phyloP scores from a whole-genome alignment of 1,140 invertebrate species.

The Muscidifurax raptorellus region DNA sequence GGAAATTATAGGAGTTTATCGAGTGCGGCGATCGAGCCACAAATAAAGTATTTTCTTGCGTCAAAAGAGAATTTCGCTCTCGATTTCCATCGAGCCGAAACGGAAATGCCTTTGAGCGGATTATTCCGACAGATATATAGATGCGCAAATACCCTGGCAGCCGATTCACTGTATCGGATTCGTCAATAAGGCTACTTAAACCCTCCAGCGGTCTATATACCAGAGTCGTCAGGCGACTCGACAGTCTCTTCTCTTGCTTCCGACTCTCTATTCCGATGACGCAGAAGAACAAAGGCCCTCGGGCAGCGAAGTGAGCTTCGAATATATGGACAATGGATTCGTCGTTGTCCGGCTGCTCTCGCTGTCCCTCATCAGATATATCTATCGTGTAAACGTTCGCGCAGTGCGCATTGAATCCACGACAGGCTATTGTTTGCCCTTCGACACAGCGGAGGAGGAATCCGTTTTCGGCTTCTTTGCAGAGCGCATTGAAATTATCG shows the following conservation, averaged over 20 bases:
- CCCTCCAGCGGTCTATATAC: neutral
- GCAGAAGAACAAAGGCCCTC: conserved; percentile 1
- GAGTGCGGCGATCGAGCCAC: neutral
- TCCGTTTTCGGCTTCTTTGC: neutral
- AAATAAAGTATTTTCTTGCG: neutral
- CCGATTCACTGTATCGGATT: conserved; percentile 1
- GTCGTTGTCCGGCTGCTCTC: neutral
- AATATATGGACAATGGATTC: neutral
- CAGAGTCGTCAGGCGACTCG: neutral
- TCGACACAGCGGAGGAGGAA: neutral
- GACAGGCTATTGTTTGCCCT: neutral
- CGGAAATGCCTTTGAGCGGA: conserved; percentile 4
- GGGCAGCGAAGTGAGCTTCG: neutral
- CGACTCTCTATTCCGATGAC: neutral
- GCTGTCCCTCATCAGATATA: neutral
- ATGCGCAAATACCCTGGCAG: neutral
- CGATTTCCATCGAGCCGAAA: neutral
- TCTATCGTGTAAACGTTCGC: neutral
- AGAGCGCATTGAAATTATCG: neutral
- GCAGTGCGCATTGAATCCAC: too few species aligned
- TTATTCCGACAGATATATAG: neutral
- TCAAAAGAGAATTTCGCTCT: neutral
- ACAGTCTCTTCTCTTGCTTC: neutral
- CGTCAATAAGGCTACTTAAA: conserved; percentile 6
- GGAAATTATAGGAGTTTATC: too few species aligned